These are phyloP conservation scores for Selenia dentaria DNA, from an alignment of 2,888 invertebrate species.

Conservation along the genomic window DNA sequence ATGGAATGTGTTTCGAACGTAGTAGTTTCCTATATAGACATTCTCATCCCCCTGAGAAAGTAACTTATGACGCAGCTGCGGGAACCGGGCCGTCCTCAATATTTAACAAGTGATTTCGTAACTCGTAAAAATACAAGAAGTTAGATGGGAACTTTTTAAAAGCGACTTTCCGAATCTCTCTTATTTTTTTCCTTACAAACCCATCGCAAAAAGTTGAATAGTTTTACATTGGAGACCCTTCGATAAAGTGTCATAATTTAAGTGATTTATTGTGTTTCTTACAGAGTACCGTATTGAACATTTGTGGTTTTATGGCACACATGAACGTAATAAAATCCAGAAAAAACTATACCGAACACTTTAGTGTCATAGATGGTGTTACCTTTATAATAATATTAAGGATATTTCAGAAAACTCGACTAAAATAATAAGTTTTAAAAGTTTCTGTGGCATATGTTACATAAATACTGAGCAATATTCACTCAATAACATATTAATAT, in stretches of 20 bases:
- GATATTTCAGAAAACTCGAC: too few relatives aligned
- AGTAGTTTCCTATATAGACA: conserved; percentile 28
- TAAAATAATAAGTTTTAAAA: too few relatives aligned
- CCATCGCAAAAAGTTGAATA: conserved; percentile 67
- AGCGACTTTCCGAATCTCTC: conserved; percentile 53
- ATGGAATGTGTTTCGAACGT: conserved; percentile 29
- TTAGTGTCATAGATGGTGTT: too few relatives aligned
- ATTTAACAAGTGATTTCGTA: conserved; percentile 69
- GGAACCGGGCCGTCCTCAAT: conserved; percentile 49
- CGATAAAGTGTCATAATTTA: conserved; percentile 77
- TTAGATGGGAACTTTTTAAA: conserved; percentile 67
- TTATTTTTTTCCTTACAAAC: conserved; percentile 69
- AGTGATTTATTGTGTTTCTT: conserved; percentile 64
- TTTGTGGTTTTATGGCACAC: too few relatives aligned
- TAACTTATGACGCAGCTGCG: conserved; percentile 57
- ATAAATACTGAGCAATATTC: too few relatives aligned
- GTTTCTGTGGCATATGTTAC: too few relatives aligned
- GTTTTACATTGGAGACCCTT: conserved; percentile 74
- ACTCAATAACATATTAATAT: too few relatives aligned
- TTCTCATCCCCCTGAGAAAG: conserved; percentile 56
- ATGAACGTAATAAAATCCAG: too few relatives aligned
- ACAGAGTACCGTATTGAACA: too few relatives aligned
- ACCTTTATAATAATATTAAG: too few relatives aligned
- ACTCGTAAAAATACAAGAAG: conserved; percentile 65
- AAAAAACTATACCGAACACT: too few relatives aligned